phyloP scores from a whole-genome alignment of 2,888 invertebrate genomes.

The Aphodius granarius region DNA sequence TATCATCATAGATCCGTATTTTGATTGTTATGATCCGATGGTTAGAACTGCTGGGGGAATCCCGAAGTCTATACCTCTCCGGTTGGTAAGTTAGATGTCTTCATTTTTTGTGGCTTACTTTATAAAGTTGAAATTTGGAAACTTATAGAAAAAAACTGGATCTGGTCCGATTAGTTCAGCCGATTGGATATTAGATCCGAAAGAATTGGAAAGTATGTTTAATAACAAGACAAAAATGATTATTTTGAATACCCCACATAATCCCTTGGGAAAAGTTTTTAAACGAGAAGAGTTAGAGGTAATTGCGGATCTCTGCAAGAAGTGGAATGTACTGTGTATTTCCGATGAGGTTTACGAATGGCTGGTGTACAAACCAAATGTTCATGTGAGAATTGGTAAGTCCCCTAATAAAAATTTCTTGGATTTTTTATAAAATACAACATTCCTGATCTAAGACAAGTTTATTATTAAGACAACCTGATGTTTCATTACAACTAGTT shows the following conservation, averaged over 20 bases:
- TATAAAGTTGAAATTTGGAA: not conserved
- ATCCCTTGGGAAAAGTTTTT: conserved; percentile 94
- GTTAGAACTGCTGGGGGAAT: conserved; percentile 84
- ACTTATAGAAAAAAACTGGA: conserved; percentile 1
- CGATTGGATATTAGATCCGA: conserved; percentile 87
- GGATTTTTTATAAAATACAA: not conserved
- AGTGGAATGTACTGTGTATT: conserved; percentile 88
- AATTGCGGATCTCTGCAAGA: conserved; percentile 87
- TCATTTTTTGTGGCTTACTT: not conserved
- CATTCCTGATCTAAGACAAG: too few relatives aligned
- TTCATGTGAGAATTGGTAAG: conserved; percentile 88
- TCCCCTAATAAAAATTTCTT: not conserved
- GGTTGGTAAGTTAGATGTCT: conserved; percentile 65
- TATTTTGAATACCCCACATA: conserved; percentile 97
- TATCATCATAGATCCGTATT: conserved; percentile 97
- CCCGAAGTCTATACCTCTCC: conserved; percentile 84
- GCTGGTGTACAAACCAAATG: conserved; percentile 82
- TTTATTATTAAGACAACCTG: too few relatives aligned
- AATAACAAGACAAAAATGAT: conserved; percentile 90
- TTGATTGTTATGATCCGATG: conserved; percentile 98
- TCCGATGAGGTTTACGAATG: conserved; percentile 99
- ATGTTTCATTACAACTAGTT: too few relatives aligned
- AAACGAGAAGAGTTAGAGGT: conserved; percentile 66
- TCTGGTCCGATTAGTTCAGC: conserved; percentile 57
- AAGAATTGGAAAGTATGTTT: conserved; percentile 79